Conservation (phyloP, 2,113 vertebrate genomes). For the Nothoprocta pentlandii region DNA sequence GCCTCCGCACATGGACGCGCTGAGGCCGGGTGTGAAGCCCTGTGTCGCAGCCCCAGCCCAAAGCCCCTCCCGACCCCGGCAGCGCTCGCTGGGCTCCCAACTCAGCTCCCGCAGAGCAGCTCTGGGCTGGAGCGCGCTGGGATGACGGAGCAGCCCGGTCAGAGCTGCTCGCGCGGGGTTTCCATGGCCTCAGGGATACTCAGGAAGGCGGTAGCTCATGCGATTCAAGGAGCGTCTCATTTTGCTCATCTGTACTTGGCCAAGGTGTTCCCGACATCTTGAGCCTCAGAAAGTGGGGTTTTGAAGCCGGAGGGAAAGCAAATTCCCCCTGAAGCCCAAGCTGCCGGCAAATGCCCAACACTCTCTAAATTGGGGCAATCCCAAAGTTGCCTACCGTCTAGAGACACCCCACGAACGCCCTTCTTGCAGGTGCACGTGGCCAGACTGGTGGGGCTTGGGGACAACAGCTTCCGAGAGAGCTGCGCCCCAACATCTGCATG, state of each 20-base stretch:
- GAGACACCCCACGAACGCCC: not conserved
- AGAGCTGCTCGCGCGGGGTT: not conserved
- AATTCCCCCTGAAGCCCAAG: not conserved
- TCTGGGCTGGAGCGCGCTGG: not conserved
- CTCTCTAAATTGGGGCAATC: not conserved
- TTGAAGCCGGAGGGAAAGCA: not conserved
- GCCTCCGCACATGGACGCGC: rapidly evolving
- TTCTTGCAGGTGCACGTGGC: not conserved
- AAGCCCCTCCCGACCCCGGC: too few relatives aligned
- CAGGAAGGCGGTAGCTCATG: not conserved
- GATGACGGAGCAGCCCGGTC: too few relatives aligned
- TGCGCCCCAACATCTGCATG: not conserved
- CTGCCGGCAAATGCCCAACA: not conserved
- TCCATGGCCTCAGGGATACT: not conserved
- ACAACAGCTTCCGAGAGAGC: not conserved
- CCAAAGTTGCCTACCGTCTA: not conserved
- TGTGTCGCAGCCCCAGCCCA: rapidly evolving
- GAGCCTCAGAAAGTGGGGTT: not conserved
- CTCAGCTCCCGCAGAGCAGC: not conserved
- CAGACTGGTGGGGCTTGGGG: not conserved
- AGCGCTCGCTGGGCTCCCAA: not conserved
- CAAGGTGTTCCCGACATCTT: not conserved
- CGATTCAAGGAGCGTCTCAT: too few relatives aligned
- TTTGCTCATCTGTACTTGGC: not conserved
- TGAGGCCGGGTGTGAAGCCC: not conserved